phyloP scores from a whole-genome alignment of 2,113 vertebrate genomes.

The Phainopepla nitens region DNA sequence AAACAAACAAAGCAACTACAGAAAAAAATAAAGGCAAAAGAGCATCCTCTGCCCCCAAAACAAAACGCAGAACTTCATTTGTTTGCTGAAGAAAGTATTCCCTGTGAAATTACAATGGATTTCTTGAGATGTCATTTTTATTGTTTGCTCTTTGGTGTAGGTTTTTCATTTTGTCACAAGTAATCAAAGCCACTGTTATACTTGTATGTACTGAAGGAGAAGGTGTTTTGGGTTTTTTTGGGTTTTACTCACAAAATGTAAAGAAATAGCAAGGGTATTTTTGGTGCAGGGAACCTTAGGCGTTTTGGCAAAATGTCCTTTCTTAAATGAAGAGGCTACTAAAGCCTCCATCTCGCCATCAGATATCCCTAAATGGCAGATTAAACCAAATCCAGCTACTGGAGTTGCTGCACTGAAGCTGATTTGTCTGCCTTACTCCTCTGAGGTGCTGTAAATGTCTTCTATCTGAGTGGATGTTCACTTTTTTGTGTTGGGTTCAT shows the following conservation, averaged over 20 bases:
- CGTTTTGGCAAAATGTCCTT: not conserved
- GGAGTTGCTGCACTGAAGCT: not conserved
- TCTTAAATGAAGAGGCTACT: not conserved
- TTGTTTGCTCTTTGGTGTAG: not conserved
- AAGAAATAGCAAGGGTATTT: not conserved
- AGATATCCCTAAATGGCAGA: not conserved
- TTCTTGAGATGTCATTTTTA: not conserved
- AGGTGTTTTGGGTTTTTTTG: not conserved
- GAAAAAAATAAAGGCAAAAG: not conserved
- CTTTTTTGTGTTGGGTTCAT: not conserved
- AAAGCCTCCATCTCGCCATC: not conserved
- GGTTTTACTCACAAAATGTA: not conserved
- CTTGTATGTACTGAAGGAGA: not conserved
- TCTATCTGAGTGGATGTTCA: not conserved
- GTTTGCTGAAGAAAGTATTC: not conserved
- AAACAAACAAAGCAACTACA: not conserved
- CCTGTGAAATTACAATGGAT: not conserved
- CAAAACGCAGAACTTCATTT: not conserved
- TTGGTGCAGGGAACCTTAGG: not conserved
- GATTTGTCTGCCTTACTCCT: not conserved
- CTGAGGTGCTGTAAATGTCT: not conserved
- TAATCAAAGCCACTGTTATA: not conserved
- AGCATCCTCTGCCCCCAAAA: not conserved
- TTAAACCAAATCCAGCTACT: not conserved
- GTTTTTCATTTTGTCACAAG: not conserved